Evolutionary conservation across 2,797 vertebrate genomes (phyloP).

Genomic region (Moxostoma hubbsi): DNA sequence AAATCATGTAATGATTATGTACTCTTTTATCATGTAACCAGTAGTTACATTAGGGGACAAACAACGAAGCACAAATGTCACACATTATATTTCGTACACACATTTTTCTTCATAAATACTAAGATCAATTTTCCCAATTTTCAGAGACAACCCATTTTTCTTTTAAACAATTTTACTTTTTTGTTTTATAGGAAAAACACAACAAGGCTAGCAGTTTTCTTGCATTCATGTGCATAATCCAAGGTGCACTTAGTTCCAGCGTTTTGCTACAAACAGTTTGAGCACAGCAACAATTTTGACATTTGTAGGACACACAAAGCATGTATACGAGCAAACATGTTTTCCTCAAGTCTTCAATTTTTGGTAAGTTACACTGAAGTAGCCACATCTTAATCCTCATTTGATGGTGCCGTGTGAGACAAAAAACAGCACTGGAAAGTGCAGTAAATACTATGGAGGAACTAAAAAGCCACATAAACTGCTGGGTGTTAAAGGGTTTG

Average conservation of each 20-base stretch:
- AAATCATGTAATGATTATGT: too few species aligned
- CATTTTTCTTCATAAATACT: conserved; percentile 51
- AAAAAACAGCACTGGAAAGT: conserved; percentile 64
- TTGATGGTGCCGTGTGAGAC: conserved; percentile 58
- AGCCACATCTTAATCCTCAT: conserved; percentile 68
- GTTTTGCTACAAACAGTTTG: conserved; percentile 78
- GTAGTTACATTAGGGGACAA: too few species aligned
- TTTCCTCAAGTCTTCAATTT: conserved; percentile 61
- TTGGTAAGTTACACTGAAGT: conserved; percentile 73
- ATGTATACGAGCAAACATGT: conserved; percentile 76
- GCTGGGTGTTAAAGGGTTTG: conserved; percentile 52
- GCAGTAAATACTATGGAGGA: conserved; percentile 66
- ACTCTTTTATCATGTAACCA: too few species aligned
- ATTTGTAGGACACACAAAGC: conserved; percentile 72
- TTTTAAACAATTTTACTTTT: conserved; percentile 39
- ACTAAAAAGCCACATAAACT: conserved; percentile 58
- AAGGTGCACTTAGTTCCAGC: conserved; percentile 68
- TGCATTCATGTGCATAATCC: conserved; percentile 56
- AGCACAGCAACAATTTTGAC: conserved; percentile 71
- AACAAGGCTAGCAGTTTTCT: conserved; percentile 56
- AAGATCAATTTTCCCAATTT: not conserved
- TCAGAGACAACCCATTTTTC: conserved; percentile 11
- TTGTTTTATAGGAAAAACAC: conserved; percentile 40
- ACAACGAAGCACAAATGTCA: conserved; percentile 54
- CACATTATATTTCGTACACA: conserved; percentile 55